phyloP scores from a whole-genome alignment of 1,140 invertebrate species.

The Idris sp. region DNA sequence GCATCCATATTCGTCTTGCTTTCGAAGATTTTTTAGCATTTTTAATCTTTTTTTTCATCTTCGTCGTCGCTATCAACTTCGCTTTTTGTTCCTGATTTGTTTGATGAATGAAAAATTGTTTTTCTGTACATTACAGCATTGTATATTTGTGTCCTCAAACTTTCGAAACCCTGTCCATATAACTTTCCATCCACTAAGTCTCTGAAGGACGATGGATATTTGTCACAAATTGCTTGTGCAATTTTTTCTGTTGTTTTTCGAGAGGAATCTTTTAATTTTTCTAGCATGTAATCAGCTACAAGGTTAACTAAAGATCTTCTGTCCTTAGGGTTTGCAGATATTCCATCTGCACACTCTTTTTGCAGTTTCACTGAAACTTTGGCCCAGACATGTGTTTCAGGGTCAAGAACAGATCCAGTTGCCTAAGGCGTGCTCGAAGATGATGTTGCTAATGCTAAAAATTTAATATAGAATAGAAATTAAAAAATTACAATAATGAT shows the following conservation, averaged over 20 bases:
- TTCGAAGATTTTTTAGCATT: not conserved
- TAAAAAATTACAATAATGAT: no score
- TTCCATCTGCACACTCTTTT: no score
- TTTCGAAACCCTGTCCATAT: not conserved
- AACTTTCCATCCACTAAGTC: not conserved
- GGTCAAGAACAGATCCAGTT: no score
- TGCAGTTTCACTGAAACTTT: no score
- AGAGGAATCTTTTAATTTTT: not conserved
- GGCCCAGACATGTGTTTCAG: no score
- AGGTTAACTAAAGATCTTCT: not conserved
- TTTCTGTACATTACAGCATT: constrained; percentile 3
- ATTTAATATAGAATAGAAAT: no score
- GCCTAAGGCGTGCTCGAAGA: no score
- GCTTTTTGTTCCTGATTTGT: no score
- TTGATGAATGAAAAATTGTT: no score
- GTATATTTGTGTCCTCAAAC: not conserved
- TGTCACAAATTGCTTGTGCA: not conserved
- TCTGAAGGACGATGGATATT: not conserved
- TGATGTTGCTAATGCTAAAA: no score
- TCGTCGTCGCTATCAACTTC: no score
- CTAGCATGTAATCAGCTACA: not conserved
- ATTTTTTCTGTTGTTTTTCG: not conserved
- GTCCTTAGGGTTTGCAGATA: no score
- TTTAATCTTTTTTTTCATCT: not conserved
- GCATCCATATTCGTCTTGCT: constrained; percentile 35